These are phyloP conservation scores for Bugulina stolonifera DNA, from an alignment of 2,888 invertebrate species.

Conservation along the genomic window DNA sequence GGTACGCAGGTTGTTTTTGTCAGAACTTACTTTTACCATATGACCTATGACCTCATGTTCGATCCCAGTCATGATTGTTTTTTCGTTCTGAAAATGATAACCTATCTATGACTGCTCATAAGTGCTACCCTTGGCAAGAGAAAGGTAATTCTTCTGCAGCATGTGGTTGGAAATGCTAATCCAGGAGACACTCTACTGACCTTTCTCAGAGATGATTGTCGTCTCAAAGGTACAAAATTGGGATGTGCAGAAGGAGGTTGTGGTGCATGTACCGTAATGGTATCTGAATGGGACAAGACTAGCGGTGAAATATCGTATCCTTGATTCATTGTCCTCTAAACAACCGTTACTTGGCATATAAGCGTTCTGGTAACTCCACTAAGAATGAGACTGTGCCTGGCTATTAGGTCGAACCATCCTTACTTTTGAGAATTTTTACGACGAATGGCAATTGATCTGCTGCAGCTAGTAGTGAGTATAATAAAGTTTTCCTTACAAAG, in stretches of 20 bases:
- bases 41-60: neutral
- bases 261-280: conserved; percentile 89
- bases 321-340: no score
- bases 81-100: conserved; percentile 63
- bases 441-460: no score
- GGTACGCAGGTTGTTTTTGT: neutral
- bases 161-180: conserved; percentile 67
- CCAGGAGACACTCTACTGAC: conserved; percentile 78
- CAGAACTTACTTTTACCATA: neutral
- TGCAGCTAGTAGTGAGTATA: no score
- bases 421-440: no score
- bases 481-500: no score
- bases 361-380: no score
- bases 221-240: conserved; percentile 77
- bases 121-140: no score
- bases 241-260: conserved; percentile 93
- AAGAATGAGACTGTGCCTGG: no score
- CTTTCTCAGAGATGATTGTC: conserved; percentile 64
- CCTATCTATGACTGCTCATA: no score
- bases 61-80: neutral
- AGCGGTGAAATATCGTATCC: conserved; percentile 49
- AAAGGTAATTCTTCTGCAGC: no score
- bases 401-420: no score
- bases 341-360: no score
- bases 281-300: conserved; percentile 66